Conservation (phyloP, 2,888 invertebrate species). For the Stenolophus ochropezus region DNA sequence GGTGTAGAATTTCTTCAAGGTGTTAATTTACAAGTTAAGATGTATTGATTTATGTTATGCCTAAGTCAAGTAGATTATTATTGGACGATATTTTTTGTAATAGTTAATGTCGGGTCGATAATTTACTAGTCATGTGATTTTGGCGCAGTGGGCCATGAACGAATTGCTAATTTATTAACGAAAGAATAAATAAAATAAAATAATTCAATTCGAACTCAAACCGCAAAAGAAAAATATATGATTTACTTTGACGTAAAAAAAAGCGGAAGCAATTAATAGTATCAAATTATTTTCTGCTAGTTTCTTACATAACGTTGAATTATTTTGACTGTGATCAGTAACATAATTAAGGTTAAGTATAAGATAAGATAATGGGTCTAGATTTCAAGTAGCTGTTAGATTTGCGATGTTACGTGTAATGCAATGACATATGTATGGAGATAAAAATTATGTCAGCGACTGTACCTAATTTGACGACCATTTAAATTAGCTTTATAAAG, state of each 20-base stretch:
- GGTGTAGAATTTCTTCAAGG: not conserved
- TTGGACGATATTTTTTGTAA: not conserved
- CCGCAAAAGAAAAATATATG: not conserved
- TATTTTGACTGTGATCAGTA: not conserved
- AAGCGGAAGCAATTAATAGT: not conserved
- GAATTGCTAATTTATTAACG: constrained; percentile 1
- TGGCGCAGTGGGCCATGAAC: constrained; percentile 41
- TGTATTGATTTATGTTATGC: not conserved
- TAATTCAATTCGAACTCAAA: not conserved
- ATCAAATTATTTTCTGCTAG: not conserved
- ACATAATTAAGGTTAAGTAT: not conserved
- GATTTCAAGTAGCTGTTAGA: not conserved
- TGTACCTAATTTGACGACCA: constrained; percentile 32
- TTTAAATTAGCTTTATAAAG: constrained; percentile 36
- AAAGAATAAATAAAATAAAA: not conserved
- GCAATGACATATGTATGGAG: not conserved
- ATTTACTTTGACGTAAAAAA: not conserved
- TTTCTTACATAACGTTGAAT: not conserved
- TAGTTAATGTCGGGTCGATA: constrained; percentile 32
- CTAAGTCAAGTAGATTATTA: not conserved
- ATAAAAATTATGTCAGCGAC: not conserved
- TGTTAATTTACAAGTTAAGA: not conserved
- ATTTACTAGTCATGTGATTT: constrained; percentile 41
- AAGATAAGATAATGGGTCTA: constrained; percentile 11
- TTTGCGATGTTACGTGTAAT: not conserved